Conservation (phyloP, 2,113 vertebrate species). For the Formicarius rufipectus region DNA sequence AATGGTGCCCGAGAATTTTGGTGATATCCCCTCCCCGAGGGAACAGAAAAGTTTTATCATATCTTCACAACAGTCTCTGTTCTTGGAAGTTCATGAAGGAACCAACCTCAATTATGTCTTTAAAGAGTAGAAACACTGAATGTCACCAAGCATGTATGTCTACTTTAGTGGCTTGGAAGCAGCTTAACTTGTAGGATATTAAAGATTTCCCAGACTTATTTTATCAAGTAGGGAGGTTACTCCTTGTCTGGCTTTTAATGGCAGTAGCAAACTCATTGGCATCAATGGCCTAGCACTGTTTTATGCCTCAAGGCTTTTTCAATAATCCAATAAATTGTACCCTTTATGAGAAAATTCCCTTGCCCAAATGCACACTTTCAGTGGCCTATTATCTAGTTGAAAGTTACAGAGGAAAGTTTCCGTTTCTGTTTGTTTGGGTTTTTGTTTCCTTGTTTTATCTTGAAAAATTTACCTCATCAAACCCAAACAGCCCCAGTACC, state of each 20-base stretch:
- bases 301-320: background rate
- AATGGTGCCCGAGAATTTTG: background rate
- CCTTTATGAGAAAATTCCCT: background rate
- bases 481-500: background rate
- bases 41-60: background rate
- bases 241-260: background rate
- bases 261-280: background rate
- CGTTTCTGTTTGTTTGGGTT: background rate
- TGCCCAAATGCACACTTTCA: background rate
- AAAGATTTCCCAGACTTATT: background rate
- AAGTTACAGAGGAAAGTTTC: background rate
- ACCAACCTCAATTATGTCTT: background rate
- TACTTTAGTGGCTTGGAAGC: background rate
- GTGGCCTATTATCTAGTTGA: background rate
- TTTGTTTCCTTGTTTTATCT: background rate
- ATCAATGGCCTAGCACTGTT: background rate
- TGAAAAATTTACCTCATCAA: background rate
- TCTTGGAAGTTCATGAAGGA: background rate
- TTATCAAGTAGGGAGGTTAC: background rate
- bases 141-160: background rate
- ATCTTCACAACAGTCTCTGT: background rate
- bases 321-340: background rate
- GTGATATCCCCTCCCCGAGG: background rate
- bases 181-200: background rate
- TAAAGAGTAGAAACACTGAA: background rate